Base-by-base conservation (phyloP, 2,888 invertebrate species). In the Pseudeuparius sepicola region DNA sequence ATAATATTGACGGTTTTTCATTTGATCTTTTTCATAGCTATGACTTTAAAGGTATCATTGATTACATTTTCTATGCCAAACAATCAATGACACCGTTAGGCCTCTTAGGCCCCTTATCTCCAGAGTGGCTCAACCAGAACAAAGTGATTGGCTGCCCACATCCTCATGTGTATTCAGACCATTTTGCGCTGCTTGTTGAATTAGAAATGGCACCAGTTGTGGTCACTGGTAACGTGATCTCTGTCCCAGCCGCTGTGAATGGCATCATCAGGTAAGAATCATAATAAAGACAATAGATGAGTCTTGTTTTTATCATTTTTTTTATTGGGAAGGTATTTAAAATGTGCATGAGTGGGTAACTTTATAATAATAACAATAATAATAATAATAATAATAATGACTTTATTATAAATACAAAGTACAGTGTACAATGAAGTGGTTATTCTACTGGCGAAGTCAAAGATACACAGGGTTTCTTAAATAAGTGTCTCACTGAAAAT, bases 21-120 rank as follows among this genome's bases (percentile, higher is more conserved):
- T 10, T 13, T 18, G 18, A 31, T 10, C 12, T 14, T 20, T 45
- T 37, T 68, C 75, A 24, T 72, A 92, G 90, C 57, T 93, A 90
- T 67, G 96, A 98, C 65, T 98, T 98, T 70, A 94, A 97, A 67
- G 98, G 97, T 51, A 92, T 97, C 61, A 98, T 98, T 60, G 98
- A 98, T 70, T 98, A 98, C 74, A 94, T 98, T 64, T 97, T 98
- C 73, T 94, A 89, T 64, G 89, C 94, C 47, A 88, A 89, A 61
- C 85, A 88, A 61, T 85, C 87, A 58, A 89, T 98, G 86, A 86
- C 85, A 52, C 88, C 94, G 14, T 70, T 96, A 40, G 97, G 97
- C 37, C 72, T 97, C 35, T 70, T 98, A 34, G 98, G 98, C 2
- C 92, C 96, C 2, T 70, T 97, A 37, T 93, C 94, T 43, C 77